Percentiles rank a stretch among this genome's conserved stretches.
These are phyloP conservation scores for Nemopilema nomurai DNA, from an alignment of 30 jellyfish, hydroid and myxozoan genomes.

Conservation along the genomic window DNA sequence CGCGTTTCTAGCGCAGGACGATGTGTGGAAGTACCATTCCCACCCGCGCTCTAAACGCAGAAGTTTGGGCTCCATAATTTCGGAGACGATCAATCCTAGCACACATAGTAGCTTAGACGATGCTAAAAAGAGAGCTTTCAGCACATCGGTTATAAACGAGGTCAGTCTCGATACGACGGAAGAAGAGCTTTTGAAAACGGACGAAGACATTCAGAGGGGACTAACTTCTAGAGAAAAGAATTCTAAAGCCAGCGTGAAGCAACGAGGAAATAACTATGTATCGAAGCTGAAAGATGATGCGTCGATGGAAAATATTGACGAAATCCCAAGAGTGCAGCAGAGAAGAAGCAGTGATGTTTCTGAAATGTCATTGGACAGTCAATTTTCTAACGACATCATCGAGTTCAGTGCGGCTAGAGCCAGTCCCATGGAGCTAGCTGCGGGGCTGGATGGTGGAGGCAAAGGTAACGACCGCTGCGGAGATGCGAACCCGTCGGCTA, in stretches of 20 bases:
- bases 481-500: background rate
- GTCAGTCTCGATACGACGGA: slow-evolving; percentile 38
- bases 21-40: slow-evolving; percentile 18
- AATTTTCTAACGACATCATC: slow-evolving; percentile 22
- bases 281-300: background rate
- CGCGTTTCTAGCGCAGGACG: slow-evolving; percentile 60
- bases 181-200: slow-evolving; percentile 19
- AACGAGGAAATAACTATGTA: slow-evolving; percentile 2
- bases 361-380: slow-evolving; percentile 32
- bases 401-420: slow-evolving; percentile 19
- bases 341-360: slow-evolving; percentile 11
- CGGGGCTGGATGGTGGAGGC: background rate
- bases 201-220: slow-evolving; percentile 15
- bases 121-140: slow-evolving; percentile 57
- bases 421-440: background rate
- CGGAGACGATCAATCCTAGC: slow-evolving; percentile 63
- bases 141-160: slow-evolving; percentile 60
- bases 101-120: slow-evolving; percentile 23
- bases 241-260: background rate
- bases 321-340: slow-evolving; percentile 1
- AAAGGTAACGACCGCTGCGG: background rate
- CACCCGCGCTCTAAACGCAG: slow-evolving; percentile 59
- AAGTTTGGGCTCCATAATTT: slow-evolving; percentile 60
- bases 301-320: background rate
- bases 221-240: background rate